These are phyloP conservation scores for Melanotaenia duboulayi DNA, from an alignment of 2,113 vertebrate species.

Conservation along the genomic window DNA sequence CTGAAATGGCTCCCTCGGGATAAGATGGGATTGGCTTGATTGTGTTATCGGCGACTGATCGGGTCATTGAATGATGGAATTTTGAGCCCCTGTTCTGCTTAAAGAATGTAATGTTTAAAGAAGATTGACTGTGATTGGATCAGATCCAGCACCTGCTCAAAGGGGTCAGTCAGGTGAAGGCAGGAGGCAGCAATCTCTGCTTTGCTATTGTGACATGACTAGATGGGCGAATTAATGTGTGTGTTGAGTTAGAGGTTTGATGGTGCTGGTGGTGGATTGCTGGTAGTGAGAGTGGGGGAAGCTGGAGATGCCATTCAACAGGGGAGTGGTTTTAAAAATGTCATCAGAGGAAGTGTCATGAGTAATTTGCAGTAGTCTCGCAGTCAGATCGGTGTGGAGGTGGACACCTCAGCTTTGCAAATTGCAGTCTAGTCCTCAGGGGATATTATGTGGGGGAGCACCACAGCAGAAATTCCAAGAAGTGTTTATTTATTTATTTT, in stretches of 20 bases:
- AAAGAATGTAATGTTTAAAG: conserved; percentile 80
- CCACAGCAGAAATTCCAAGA: conserved; percentile 39
- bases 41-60: conserved; percentile 80
- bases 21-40: conserved; percentile 81
- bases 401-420: conserved; percentile 57
- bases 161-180: conserved; percentile 76
- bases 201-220: conserved; percentile 72
- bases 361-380: conserved; percentile 75
- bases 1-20: conserved; percentile 75
- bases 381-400: conserved; percentile 64
- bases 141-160: conserved; percentile 80
- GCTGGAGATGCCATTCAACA: conserved; percentile 62
- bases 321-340: conserved; percentile 75
- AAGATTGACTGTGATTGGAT: conserved; percentile 81
- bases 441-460: conserved; percentile 50
- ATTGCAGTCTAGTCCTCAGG: conserved; percentile 47
- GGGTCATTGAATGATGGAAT: conserved; percentile 81
- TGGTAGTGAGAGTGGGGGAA: conserved; percentile 13
- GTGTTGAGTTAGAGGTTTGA: conserved; percentile 53
- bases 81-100: conserved; percentile 79
- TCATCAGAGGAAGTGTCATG: conserved; percentile 79
- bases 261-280: conserved; percentile 51
- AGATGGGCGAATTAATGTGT: conserved; percentile 64
- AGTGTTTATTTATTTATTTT: conserved; percentile 16
- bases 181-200: conserved; percentile 76